Evolutionary conservation across 2,113 vertebrate species (phyloP), one percentile per base, ranked within the genome.

Genomic region (Thinocorus orbignyianus): DNA sequence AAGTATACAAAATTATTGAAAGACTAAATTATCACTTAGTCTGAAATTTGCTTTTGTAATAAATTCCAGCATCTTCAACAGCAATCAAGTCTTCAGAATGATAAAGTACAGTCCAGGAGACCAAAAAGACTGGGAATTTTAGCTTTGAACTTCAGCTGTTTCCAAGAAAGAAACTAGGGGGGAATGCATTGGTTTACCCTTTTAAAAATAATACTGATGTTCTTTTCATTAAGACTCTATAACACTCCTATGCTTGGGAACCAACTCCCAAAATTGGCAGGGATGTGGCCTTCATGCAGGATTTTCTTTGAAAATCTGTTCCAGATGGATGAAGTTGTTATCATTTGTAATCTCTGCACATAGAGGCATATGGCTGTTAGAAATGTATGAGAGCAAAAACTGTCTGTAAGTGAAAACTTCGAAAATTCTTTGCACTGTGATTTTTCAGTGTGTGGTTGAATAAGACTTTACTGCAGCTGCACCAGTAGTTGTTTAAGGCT

Each of bases 251-350:
- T 91, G 52, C 78, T 79, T 94, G 66, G 78, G 81, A 96, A 66
- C 24, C 25, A 39, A 1, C 44, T 89, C 52, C 93, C 52, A 46
- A 90, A 96, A 83, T 91, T 97, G 94, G 89, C 93, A 95, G 69
- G 60, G 65, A 55, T 92, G 57, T 31, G 65, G 58, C 69, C 77
- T 86, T 68, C 39, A 91, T 39, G 71, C 65, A 74, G 81, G 52
- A 8, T 81, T 95, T 95, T 91, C 80, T 74, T 89, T 55, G 60
- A 84, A 92, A 95, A 68, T 84, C 86, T 81, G 42, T 95, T 93
- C 91, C 91, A 96, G 86, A 83, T 97, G 94, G 93, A 95, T 95
- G 57, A 68, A 87, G 77, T 37, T 73, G 88, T 83, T 74, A 86
- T 46, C 81, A 60, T 84, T 86, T 95, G 91, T 94, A 95, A 92